Base-by-base conservation (phyloP, 2,888 invertebrate species). In the Rhorus exstirpatorius region DNA sequence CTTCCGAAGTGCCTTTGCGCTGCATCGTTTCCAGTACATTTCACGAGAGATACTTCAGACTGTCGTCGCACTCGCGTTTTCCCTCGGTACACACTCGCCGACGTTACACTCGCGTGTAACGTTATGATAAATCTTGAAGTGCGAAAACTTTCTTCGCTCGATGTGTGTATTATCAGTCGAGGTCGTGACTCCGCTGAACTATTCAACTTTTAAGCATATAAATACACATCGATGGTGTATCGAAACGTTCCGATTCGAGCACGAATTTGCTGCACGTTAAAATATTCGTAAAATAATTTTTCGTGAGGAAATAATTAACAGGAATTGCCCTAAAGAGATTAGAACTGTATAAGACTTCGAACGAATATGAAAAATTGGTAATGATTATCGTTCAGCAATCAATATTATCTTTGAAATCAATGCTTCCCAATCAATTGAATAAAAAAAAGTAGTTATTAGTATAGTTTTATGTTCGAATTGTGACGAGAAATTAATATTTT, bases 11-110 rank as follows among this genome's bases (percentile, higher is more conserved):
- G 86, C 81, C 84, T 86, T 87, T 83, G 86, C 77, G 76, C 83
- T 83, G 86, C 89, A 90, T 89, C 85, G 86, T 87, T 88, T 88
- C 88, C 88, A 87, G 87, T 86, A 87, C 91, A 91, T 91, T 88
- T 90, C 90, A 89, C 88, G 79, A 72, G 61, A 76, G 79, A 79
- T 80, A 78, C 81, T 83, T 84, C 46, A 79, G 78, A 84, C 81
- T 75, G 70, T 70, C 71, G 63, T 78, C 58, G 35, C 79, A 75
- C 82, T 79, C 58, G 71, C 58, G 70, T 75, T 65, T 68, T 55
- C 46, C 21, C 38, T 14, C 68, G n/a, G 60, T 44, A n/a, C 60
- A 8, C 8, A 17, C 81, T 67, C 70, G 60, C 38, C 21, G 24
- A 55, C 53, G 21, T 17, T 65, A 31, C 21, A 46, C 41, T 19